Base-by-base conservation (phyloP, 1,140 invertebrate genomes). In the Pseudobourletiella spinata region DNA sequence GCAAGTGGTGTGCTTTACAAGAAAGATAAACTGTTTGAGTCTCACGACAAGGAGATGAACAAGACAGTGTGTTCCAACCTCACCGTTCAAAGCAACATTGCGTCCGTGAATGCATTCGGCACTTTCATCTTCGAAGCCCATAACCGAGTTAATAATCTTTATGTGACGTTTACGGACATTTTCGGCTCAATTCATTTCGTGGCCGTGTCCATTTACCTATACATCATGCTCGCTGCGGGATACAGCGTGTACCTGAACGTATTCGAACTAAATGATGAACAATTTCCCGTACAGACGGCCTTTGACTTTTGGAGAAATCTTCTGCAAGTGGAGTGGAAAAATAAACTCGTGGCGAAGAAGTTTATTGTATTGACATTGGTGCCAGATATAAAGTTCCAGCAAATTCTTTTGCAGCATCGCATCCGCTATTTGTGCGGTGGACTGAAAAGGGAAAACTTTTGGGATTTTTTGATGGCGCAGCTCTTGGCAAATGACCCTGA, bases 281-380 rank as follows among this genome's bases (percentile, higher is more conserved):
- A 56, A 8, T 56, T 56, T 24, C 54, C 54, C 28, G 30, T 30
- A 3, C 28, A 56, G 24, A 56, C 30, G 16, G 26, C 54, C 16
- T 56, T 32, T 39, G 30, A 56, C 14, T 56, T 56, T 39, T 56
- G 54, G 54, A 30, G 32, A 8, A 56, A 20, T 24, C 20, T 56
- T n/a, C n/a, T 56, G 14, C 14, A 30, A 22, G 18, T 6, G 20
- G 29, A 32, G 20, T 56, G 54, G 26, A 56, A 56, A 35, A 35
- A 54, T 30, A 54, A 54, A 28, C 8, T 30, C 4, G 20, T 15
- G 20, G 20, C 28, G 15, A 56, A 30, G n/a, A 25, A 32, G 16
- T 35, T 56, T 11, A 56, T 56, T 28, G 54, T 56, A 20, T 32
- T 56, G 6, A 56, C 54, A 15, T 26, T 56, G 3, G 30, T 56